These are phyloP conservation scores for Podabrus alpinus DNA, from an alignment of 2,888 invertebrate species.

Conservation along the genomic window DNA sequence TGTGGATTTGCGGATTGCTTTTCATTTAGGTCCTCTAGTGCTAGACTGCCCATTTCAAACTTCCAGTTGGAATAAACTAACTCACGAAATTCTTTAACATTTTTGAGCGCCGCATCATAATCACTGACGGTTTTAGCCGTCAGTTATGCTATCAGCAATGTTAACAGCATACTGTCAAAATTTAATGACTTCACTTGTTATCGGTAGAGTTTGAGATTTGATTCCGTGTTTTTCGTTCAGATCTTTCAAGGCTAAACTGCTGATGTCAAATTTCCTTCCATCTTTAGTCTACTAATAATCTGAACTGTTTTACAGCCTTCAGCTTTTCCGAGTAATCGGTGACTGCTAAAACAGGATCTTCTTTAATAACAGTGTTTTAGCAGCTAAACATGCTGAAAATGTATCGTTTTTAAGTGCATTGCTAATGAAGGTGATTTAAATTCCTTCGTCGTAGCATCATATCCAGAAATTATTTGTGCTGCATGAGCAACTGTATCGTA, in stretches of 20 bases:
- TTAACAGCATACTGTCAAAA: slow-evolving; percentile 30
- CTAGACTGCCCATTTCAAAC: too few relatives aligned
- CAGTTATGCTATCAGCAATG: slow-evolving; percentile 28
- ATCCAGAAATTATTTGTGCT: slow-evolving; percentile 27
- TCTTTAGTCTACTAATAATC: slow-evolving; percentile 22
- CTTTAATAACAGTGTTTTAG: slow-evolving; percentile 29
- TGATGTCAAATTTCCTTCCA: slow-evolving; percentile 37
- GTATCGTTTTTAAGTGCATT: slow-evolving; percentile 32
- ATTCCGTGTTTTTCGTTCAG: slow-evolving; percentile 31
- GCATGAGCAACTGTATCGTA: slow-evolving; percentile 15
- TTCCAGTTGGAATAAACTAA: too few relatives aligned
- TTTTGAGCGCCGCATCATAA: too few relatives aligned
- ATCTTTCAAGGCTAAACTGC: slow-evolving; percentile 35
- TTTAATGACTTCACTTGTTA: slow-evolving; percentile 34
- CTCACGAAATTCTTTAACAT: too few relatives aligned
- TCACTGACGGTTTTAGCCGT: too few relatives aligned
- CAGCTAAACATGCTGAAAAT: slow-evolving; percentile 27
- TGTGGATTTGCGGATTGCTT: neutral
- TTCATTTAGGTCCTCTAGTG: neutral
- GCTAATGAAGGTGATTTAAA: slow-evolving; percentile 35
- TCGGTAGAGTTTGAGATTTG: slow-evolving; percentile 32
- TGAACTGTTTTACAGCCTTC: slow-evolving; percentile 31
- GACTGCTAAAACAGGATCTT: slow-evolving; percentile 29
- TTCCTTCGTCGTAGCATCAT: slow-evolving; percentile 25
- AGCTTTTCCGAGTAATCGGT: slow-evolving; percentile 17